phyloP scores from a whole-genome alignment of 2,888 invertebrate species.

The Heliconius hortense region DNA sequence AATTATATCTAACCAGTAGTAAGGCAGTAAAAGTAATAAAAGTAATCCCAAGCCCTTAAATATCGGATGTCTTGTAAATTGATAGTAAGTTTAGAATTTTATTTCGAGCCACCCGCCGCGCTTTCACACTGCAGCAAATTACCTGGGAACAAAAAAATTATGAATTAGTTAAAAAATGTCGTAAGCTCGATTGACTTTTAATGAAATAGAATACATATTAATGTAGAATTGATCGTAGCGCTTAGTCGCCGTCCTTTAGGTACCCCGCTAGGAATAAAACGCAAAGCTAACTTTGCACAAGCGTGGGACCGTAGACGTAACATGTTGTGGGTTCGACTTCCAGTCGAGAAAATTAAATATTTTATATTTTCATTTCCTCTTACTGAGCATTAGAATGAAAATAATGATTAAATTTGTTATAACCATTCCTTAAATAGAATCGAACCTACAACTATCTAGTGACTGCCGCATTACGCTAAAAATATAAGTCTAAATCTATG shows the following conservation, averaged over 20 bases:
- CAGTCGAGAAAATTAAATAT: no score
- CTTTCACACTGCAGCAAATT: conserved; percentile 40
- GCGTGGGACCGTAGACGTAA: no score
- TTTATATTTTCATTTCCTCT: no score
- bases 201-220: background rate
- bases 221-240: background rate
- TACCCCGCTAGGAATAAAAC: background rate
- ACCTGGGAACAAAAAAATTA: conserved; percentile 46
- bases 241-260: background rate
- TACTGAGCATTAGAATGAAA: no score
- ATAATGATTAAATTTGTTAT: no score
- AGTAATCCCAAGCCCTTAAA: conserved; percentile 19
- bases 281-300: no score
- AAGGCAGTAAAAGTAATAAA: conserved; percentile 22
- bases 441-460: no score
- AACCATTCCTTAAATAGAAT: no score
- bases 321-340: no score
- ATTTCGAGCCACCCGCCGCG: conserved; percentile 18
- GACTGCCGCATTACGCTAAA: no score
- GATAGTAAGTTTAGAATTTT: conserved; percentile 20
- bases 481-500: no score
- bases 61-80: conserved; percentile 30
- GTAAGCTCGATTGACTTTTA: background rate
- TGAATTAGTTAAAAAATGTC: background rate
- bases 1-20: conserved; percentile 22